Evolutionary conservation across 2,113 vertebrate genomes (phyloP), one percentile per base, ranked within the genome.

Genomic region (Tympanuchus pallidicinctus): DNA sequence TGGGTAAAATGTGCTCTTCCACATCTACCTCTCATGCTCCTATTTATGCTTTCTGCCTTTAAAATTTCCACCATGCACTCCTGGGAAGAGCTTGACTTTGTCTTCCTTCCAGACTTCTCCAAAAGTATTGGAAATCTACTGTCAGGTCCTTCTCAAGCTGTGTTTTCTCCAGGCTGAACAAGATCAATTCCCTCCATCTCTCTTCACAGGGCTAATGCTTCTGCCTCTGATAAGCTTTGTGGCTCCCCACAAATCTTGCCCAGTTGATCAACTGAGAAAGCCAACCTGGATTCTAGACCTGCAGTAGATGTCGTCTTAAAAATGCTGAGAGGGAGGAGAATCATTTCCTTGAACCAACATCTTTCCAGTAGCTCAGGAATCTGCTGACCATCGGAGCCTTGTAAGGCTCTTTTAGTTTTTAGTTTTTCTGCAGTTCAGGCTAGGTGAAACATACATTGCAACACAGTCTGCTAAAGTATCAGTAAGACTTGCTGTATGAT

Each of bases 401-500:
- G 43, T 88, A 28, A 28, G 76, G 7, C 20, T 94, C 47, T 73
- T 89, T 65, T 75, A 57, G 38, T 66, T 34, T 54, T 86, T 32
- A 38, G 11, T 43, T 38, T 52, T 34, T 61, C 67, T 86, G 40
- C 7, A 20, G 10, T n/a, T 89, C 17, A 63, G 66, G 13, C 16
- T 28, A 88, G n/a, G 28, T 57, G 65, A 89, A 40, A 66, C 7
- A 6, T 6, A 11, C 24, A 28, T 57, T 59, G 10, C 69, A 75
- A 50, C 15, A 52, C 8, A 70, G 45, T 42, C 45, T 76, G 71
- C 19, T 47, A 54, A 80, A 2, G 11, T 27, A 48, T 84, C 57
- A 67, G 18, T 34, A 47, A 66, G 32, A 61, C 36, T 93, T 80
- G 38, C 57, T 91, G 40, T 70, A 34, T 43, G 73, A 94, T 66